Percentiles rank a stretch among this genome's conserved stretches.
Evolutionary conservation across 2,113 vertebrate genomes (phyloP).

Genomic region (Piliocolobus tephrosceles): DNA sequence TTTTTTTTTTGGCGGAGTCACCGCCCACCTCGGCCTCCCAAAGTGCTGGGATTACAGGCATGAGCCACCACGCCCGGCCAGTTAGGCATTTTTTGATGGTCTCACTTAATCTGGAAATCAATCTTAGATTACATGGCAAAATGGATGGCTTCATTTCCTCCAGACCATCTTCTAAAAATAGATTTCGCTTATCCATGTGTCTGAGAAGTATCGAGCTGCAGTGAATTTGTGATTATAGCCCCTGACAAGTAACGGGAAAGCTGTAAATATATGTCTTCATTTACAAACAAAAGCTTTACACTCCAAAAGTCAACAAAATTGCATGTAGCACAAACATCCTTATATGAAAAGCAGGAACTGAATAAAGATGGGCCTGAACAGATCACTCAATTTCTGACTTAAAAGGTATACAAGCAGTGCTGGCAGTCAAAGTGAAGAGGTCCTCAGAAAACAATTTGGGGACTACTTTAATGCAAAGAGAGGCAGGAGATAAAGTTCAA

Average conservation of each 20-base stretch:
- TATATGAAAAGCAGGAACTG: not conserved
- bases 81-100: not conserved
- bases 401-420: not conserved
- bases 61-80: too few relatives aligned
- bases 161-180: slow-evolving; percentile 25
- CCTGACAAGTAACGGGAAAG: not conserved
- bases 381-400: not conserved
- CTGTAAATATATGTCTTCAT: slow-evolving; percentile 12
- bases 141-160: slow-evolving; percentile 10
- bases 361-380: not conserved
- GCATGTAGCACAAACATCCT: not conserved
- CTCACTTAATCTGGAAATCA: slow-evolving; percentile 16
- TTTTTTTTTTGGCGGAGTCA: too few relatives aligned
- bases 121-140: slow-evolving; percentile 40
- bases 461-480: not conserved
- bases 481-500: not conserved
- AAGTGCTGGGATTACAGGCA: too few relatives aligned
- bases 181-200: not conserved
- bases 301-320: not conserved
- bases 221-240: slow-evolving; percentile 8
- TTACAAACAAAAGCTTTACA: not conserved
- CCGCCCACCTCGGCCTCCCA: too few relatives aligned
- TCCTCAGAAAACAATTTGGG: not conserved
- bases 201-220: not conserved
- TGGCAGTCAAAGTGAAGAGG: not conserved